A percentile compares a stretch with the other conserved stretches of the same genome.
Conservation (phyloP, 30 jellyfish, hydroid and myxozoan genomes). For the Hydractinia echinata region DNA sequence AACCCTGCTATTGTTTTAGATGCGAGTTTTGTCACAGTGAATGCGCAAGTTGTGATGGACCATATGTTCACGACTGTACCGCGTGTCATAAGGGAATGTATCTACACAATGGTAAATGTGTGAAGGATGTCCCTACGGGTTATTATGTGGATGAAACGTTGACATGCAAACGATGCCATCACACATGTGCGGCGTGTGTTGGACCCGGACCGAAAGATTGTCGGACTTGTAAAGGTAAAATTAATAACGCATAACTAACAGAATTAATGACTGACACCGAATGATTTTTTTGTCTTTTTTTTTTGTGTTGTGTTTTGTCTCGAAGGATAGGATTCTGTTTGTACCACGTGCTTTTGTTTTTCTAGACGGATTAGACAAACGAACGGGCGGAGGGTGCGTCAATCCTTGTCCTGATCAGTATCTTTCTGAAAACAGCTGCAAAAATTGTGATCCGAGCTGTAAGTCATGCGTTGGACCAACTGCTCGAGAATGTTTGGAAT, state of each 20-base stretch:
- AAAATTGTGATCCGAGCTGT: conserved; percentile 70
- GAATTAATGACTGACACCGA: neutral
- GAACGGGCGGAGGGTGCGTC: conserved; percentile 49
- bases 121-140: conserved; percentile 21
- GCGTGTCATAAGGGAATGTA: conserved; percentile 17
- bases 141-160: conserved; percentile 34
- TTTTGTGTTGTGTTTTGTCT: neutral
- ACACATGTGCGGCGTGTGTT: conserved; percentile 56
- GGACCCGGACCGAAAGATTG: conserved; percentile 72
- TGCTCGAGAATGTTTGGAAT: conserved; percentile 52
- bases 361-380: conserved; percentile 77
- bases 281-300: neutral
- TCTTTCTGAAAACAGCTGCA: conserved; percentile 73
- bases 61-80: conserved; percentile 31
- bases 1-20: neutral
- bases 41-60: conserved; percentile 36
- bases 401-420: conserved; percentile 88
- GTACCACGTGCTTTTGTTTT: neutral
- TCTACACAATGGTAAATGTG: conserved; percentile 37
- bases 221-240: conserved; percentile 51
- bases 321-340: neutral
- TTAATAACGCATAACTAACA: neutral
- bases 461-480: conserved; percentile 80
- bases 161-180: conserved; percentile 70
- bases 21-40: conserved; percentile 20